Percentiles rank a stretch among this genome's conserved stretches.
phyloP scores from a whole-genome alignment of 2,888 invertebrate genomes.

The Acronicta leporina region DNA sequence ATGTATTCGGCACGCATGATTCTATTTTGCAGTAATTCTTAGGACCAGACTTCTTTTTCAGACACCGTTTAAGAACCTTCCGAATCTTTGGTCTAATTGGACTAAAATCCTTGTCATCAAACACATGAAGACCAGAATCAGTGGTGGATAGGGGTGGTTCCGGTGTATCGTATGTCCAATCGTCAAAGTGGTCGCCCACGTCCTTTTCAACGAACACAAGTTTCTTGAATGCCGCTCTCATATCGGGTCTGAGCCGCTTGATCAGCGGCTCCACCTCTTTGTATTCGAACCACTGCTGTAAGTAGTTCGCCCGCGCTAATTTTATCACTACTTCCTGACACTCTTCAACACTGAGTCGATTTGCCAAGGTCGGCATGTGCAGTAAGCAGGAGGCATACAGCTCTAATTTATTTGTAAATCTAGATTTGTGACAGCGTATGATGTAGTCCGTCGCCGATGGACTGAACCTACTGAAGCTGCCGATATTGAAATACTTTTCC shows the following conservation, averaged over 20 bases:
- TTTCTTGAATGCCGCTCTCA: conserved; percentile 66
- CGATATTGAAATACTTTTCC: conserved; percentile 65
- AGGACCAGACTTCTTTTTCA: conserved; percentile 3
- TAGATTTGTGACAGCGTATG: conserved; percentile 63
- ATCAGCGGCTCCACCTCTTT: conserved; percentile 69
- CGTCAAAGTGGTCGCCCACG: conserved; percentile 55
- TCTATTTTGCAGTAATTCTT: neutral
- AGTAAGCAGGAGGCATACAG: conserved; percentile 67
- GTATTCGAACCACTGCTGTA: conserved; percentile 66
- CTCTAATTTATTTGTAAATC: conserved; percentile 67
- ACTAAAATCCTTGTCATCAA: conserved; percentile 44
- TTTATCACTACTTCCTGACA: conserved; percentile 65
- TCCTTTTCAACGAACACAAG: conserved; percentile 67
- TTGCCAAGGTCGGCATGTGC: conserved; percentile 65
- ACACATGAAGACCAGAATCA: conserved; percentile 25
- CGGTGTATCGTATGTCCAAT: conserved; percentile 66
- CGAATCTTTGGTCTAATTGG: neutral
- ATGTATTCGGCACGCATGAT: neutral
- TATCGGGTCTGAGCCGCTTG: conserved; percentile 61
- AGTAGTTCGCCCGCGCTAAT: conserved; percentile 68
- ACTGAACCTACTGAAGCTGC: conserved; percentile 49
- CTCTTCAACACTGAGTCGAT: conserved; percentile 62
- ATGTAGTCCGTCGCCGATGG: conserved; percentile 63
- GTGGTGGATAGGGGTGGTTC: neutral
- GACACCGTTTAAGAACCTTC: neutral